These are phyloP conservation scores for Gavialis gangeticus DNA, from an alignment of 2,113 vertebrate genomes.

Conservation along the genomic window DNA sequence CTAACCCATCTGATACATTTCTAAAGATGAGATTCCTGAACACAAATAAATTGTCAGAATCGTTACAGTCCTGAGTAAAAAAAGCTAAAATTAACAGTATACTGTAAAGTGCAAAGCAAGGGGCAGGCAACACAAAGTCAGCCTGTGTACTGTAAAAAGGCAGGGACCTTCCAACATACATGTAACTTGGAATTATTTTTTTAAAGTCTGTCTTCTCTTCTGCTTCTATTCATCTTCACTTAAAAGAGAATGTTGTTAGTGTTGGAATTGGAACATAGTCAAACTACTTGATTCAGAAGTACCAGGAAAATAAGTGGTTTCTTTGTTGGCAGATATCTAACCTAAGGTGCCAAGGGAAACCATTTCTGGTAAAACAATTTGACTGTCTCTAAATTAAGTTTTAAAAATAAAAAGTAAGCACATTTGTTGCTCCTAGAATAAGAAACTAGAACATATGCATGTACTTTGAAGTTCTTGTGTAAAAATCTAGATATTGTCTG, in stretches of 20 bases:
- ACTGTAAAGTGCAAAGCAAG: neutral
- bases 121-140: neutral
- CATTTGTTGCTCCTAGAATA: neutral
- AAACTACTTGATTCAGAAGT: neutral
- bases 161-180: neutral
- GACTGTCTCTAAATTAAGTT: neutral
- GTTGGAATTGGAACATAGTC: neutral
- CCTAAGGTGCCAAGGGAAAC: neutral
- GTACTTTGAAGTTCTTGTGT: neutral
- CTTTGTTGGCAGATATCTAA: neutral
- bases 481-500: neutral
- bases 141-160: neutral
- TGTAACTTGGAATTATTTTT: neutral
- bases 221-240: constrained; percentile 1
- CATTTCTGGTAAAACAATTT: neutral
- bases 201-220: neutral
- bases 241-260: neutral
- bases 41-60: neutral
- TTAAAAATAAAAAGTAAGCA: neutral
- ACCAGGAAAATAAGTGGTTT: neutral
- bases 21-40: neutral
- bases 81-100: too few species aligned
- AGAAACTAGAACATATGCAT: neutral
- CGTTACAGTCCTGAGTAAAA: neutral
- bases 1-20: neutral